Base-by-base conservation (phyloP, 2,797 vertebrate species). In the Microctenopoma steveboyesi region DNA sequence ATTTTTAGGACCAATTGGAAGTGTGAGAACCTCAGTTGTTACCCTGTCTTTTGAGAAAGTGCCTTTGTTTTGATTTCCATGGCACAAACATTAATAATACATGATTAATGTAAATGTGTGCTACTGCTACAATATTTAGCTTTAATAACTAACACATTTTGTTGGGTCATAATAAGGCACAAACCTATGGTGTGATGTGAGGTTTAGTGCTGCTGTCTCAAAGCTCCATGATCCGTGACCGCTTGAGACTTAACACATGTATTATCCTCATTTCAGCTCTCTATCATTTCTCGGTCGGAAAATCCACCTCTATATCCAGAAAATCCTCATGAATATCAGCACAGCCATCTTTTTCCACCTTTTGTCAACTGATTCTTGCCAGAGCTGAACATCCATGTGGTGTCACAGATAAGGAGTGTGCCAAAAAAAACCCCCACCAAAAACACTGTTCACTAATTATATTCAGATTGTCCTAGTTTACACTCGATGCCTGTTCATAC, bases 341-440 rank as follows among this genome's bases (percentile, higher is more conserved):
- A 15, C 14, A 35, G 3, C 22, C 53, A 30, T 81, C 40, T 76
- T 25, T 4, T 42, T n/a, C 55, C 57, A 40, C 27, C 67, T 18
- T 47, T 63, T 64, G 35, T 66, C 60, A 45, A 42, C n/a, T 6
- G 64, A 74, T 65, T 68, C 27, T 47, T 61, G 3, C 45, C 40
- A 25, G 25, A 60, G 57, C 59, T 74, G 47, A 74, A 75, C 62
- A 66, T 76, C 58, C 57, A 43, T 58, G 52, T 65, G 76, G 63
- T 51, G 43, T 65, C 47, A 77, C 59, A 70, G 78, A 83, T 76
- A 72, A 63, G 37, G 63, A 64, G 27, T 4, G 47, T 33, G 59
- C 46, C 79, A 60, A 63, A 53, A 52, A 64, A 43, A 30, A 37
- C 28, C 49, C 69, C 67, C 25, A 74, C 47, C 79, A 52, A 69